Evolutionary conservation across 2,797 vertebrate genomes (phyloP).

Genomic region (Sparus aurata): DNA sequence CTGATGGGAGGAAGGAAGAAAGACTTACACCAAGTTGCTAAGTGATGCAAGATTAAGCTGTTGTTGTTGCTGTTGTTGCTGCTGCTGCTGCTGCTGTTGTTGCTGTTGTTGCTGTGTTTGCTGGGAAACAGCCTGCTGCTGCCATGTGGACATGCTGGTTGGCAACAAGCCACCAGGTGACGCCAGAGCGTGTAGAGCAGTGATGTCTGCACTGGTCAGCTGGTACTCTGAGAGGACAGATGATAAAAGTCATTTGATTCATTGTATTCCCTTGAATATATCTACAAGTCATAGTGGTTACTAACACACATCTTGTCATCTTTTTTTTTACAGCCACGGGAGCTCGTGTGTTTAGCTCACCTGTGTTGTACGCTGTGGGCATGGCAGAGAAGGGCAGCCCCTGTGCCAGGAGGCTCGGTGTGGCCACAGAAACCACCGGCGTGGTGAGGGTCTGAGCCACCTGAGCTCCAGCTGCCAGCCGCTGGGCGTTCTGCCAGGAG

Average conservation of each 20-base stretch:
- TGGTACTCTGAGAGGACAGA: constrained; percentile 90
- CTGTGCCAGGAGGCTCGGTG: constrained; percentile 94
- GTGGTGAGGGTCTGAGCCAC: constrained; percentile 95
- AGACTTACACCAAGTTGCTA: constrained; percentile 95
- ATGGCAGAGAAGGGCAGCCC: constrained; percentile 95
- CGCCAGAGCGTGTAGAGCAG: constrained; percentile 94
- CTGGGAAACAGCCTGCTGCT: constrained; percentile 89
- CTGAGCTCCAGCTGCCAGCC: constrained; percentile 91
- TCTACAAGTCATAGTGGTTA: no score
- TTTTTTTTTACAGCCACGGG: not conserved
- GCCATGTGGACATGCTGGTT: constrained; percentile 93
- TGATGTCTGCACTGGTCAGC: constrained; percentile 96
- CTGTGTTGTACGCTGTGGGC: constrained; percentile 98
- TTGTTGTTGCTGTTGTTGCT: constrained; percentile 69
- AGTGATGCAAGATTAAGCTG: constrained; percentile 92
- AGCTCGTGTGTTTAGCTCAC: constrained; percentile 75
- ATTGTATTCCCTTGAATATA: not conserved
- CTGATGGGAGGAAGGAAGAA: not conserved
- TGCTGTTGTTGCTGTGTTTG: constrained; percentile 85
- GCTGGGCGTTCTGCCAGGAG: constrained; percentile 90
- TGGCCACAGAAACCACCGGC: constrained; percentile 96
- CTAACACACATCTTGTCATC: no score
- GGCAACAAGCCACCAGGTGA: constrained; percentile 92
- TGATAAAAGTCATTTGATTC: not conserved
- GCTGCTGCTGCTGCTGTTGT: constrained; percentile 72